Percentiles rank a stretch among this genome's conserved stretches.
Conservation (phyloP, 2,888 invertebrate species). For the Tachina fera region DNA sequence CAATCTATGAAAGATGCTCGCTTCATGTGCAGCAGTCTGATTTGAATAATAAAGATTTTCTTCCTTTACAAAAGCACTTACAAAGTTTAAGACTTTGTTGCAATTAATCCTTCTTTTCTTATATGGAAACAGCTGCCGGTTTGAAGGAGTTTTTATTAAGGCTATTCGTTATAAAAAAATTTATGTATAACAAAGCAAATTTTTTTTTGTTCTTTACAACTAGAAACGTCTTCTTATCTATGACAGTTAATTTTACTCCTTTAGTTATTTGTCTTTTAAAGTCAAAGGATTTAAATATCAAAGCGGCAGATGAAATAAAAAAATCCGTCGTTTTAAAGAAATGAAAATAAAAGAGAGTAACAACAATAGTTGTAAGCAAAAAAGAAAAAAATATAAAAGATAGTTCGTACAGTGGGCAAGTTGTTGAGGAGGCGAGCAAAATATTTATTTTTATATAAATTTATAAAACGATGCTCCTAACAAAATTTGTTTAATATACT, state of each 20-base stretch:
- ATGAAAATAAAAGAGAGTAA: conserved; percentile 22
- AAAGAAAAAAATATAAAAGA: conserved; percentile 36
- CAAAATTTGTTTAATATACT: too few species aligned
- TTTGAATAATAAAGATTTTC: conserved; percentile 26
- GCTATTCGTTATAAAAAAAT: background rate
- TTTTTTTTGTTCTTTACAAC: background rate
- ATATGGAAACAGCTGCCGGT: conserved; percentile 27
- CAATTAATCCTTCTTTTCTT: conserved; percentile 7
- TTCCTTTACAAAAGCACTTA: background rate
- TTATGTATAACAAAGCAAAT: background rate
- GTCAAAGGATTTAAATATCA: conserved; percentile 69
- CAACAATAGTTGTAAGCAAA: conserved; percentile 50
- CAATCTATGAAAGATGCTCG: background rate
- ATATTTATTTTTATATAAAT: too few species aligned
- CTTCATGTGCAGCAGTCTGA: background rate
- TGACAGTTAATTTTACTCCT: conserved; percentile 43
- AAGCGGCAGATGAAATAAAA: conserved; percentile 58
- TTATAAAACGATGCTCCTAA: too few species aligned
- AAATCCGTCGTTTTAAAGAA: background rate
- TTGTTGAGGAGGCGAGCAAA: too few species aligned
- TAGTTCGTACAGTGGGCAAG: too few species aligned
- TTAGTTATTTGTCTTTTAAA: conserved; percentile 29
- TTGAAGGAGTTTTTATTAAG: conserved; percentile 23
- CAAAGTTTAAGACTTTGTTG: conserved; percentile 18
- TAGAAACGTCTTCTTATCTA: conserved; percentile 22